Evolutionary conservation across 1,140 invertebrate species (phyloP).

Genomic region (Calliphora vicina): DNA sequence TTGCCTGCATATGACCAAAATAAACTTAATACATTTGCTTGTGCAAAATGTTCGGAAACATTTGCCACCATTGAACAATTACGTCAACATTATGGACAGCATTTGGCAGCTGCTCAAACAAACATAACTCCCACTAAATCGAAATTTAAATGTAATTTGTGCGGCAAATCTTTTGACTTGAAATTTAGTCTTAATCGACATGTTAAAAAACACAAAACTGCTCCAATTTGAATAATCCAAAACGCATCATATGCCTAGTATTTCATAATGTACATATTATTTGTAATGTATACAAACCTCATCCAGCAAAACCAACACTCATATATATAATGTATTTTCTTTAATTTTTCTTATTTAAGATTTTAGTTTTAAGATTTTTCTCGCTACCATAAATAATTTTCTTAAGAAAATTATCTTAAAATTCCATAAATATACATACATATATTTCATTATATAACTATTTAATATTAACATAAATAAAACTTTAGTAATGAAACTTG

Average conservation of each 20-base stretch:
- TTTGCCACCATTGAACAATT: slow-evolving; percentile 30
- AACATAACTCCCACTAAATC: not conserved
- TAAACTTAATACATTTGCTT: slow-evolving; percentile 33
- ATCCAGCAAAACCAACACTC: not conserved
- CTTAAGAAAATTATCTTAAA: not conserved
- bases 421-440: not conserved
- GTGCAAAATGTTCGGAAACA: slow-evolving; percentile 41
- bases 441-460: no score
- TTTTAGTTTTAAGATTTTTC: not conserved
- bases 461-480: not conserved
- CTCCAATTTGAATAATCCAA: not conserved
- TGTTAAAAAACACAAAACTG: slow-evolving; percentile 43
- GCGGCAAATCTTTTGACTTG: slow-evolving; percentile 49
- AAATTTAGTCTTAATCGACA: slow-evolving; percentile 56
- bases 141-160: slow-evolving; percentile 45
- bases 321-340: not conserved
- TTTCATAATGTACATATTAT: not conserved
- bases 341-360: not conserved
- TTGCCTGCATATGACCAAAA: not conserved
- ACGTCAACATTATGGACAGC: slow-evolving; percentile 36
- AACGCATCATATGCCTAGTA: not conserved
- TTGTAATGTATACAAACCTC: not conserved
- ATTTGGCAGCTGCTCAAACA: not conserved
- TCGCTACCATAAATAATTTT: no score
- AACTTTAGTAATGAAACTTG: not conserved